phyloP scores from a whole-genome alignment of 2,888 invertebrate species.

The Chelonus formosanus region DNA sequence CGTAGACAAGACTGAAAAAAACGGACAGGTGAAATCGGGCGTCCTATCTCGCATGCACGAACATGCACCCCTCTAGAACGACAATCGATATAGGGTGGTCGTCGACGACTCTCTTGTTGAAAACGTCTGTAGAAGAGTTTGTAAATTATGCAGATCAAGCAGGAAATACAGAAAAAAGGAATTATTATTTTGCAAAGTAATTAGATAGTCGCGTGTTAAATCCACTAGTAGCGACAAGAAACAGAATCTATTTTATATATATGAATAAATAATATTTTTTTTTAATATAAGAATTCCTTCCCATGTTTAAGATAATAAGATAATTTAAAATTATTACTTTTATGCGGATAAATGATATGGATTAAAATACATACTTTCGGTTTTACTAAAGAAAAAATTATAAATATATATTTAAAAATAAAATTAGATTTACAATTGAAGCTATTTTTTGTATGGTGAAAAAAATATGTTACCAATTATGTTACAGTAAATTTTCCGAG shows the following conservation, averaged over 20 bases:
- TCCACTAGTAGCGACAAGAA: neutral
- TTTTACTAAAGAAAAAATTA: neutral
- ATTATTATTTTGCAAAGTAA: neutral
- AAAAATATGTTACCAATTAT: no score
- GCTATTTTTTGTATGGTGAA: no score
- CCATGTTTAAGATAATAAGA: no score
- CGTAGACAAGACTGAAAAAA: constrained; percentile 22
- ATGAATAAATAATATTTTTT: no score
- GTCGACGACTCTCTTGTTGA: constrained; percentile 11
- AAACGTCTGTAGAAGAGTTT: constrained; percentile 13
- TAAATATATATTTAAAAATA: neutral
- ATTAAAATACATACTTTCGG: no score
- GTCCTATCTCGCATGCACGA: constrained; percentile 35
- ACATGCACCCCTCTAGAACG: constrained; percentile 13
- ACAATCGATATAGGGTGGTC: constrained; percentile 29
- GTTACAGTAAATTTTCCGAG: no score
- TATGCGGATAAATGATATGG: no score
- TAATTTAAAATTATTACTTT: no score
- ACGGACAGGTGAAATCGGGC: constrained; percentile 51
- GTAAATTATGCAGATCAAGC: constrained; percentile 21
- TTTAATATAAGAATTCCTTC: no score
- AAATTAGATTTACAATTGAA: no score
- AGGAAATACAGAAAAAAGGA: constrained; percentile 7
- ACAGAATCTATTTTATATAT: no score
- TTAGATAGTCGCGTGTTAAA: neutral